phyloP scores from a whole-genome alignment of 2,888 invertebrate genomes.

The Anoncus sp. region DNA sequence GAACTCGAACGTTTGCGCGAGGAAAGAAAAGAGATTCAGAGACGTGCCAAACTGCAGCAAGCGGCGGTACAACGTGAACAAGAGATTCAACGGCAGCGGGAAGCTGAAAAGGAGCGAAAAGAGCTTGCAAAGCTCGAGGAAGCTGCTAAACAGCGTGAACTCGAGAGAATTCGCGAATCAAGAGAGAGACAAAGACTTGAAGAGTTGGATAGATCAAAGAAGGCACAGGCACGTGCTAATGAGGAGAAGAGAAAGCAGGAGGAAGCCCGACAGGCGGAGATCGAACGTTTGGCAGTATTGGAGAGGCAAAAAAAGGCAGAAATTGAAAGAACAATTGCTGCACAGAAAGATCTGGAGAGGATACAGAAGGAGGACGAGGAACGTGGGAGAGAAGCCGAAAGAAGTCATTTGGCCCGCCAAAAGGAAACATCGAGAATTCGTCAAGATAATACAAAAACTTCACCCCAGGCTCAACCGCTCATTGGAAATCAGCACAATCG shows the following conservation, averaged over 20 bases:
- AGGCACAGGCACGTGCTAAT: slow-evolving; percentile 72
- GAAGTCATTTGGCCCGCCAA: slow-evolving; percentile 24
- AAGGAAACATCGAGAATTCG: slow-evolving; percentile 52
- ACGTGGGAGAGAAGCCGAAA: slow-evolving; percentile 47
- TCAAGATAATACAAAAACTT: slow-evolving; percentile 37
- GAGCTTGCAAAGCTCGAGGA: slow-evolving; percentile 78
- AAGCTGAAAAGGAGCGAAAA: slow-evolving; percentile 77
- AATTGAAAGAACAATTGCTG: slow-evolving; percentile 65
- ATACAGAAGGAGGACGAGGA: slow-evolving; percentile 65
- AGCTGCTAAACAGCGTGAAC: slow-evolving; percentile 75
- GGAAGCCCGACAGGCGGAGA: slow-evolving; percentile 70
- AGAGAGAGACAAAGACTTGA: slow-evolving; percentile 76
- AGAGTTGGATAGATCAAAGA: slow-evolving; percentile 73
- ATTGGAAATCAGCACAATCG: slow-evolving; percentile 71
- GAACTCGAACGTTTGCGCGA: slow-evolving; percentile 76
- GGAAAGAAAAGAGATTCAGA: slow-evolving; percentile 77
- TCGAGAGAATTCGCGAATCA: slow-evolving; percentile 75
- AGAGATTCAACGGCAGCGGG: slow-evolving; percentile 76
- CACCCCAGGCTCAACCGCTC: slow-evolving; percentile 69
- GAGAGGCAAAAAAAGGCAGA: slow-evolving; percentile 75
- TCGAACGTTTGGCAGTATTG: slow-evolving; percentile 68
- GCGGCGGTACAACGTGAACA: slow-evolving; percentile 73
- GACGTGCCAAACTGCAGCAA: slow-evolving; percentile 73
- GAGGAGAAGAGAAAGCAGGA: slow-evolving; percentile 73
- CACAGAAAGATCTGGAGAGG: slow-evolving; percentile 68